Evolutionary conservation across 2,797 vertebrate species (phyloP), one percentile per base, ranked within the genome.

Genomic region (Kryptopterus vitreolus): DNA sequence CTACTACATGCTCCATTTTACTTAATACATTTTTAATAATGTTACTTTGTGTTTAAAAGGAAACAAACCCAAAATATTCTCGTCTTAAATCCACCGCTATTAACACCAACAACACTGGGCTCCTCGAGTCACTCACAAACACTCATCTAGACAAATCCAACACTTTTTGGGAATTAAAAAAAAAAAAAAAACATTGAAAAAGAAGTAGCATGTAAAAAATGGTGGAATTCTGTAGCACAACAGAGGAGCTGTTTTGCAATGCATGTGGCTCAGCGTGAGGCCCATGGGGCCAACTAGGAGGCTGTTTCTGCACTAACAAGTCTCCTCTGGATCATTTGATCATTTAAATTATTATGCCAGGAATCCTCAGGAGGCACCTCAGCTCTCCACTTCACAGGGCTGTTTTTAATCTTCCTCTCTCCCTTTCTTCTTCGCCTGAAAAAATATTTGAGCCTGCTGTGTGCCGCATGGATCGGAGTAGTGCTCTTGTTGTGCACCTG

Each of bases 341-440:
- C 94, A 95, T 94, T 94, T 95, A 95, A 95, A 95, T 95, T 94
- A 95, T 95, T 94, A 95, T 95, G 94, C 94, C 92, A 94, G 92
- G 92, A 94, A 94, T 93, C 88, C 94, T 94, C 94, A 91, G 90
- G 93, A 93, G 93, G 92, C 90, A 89, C 87, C 91, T 91, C 90
- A 90, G 91, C 92, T 92, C 93, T 93, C 91, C 91, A 94, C 93
- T 93, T 94, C 94, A 95, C 93, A 94, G 89, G 88, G 91, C 90
- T 93, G 92, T 93, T 94, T 95, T 95, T 95, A 94, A 95, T 95
- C 94, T 94, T 94, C 91, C 90, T 79, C 89, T 83, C 91, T 92
- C 92, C 89, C 92, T 92, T 92, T 93, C 91, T 93, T 92, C 91
- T 92, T 90, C 87, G 90, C 90, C 91, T 90, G 85, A 91, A 92